Conservation (phyloP, 2,797 vertebrate species). For the Rallus crepitans region DNA sequence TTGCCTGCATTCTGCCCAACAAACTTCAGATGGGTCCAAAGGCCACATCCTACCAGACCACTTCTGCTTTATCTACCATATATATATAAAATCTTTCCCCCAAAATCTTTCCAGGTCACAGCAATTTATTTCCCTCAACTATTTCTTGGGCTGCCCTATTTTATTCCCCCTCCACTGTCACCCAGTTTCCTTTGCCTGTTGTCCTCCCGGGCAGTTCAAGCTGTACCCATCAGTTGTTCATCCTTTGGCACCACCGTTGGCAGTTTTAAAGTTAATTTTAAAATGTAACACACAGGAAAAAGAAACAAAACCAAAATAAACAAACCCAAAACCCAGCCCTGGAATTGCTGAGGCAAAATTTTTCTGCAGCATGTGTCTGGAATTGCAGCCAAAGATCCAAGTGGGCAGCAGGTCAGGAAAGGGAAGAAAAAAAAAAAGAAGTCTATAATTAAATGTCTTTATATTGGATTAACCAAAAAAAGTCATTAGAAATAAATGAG, state of each 20-base stretch:
- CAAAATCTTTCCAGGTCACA: neutral
- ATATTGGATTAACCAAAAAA: neutral
- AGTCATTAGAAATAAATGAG: neutral
- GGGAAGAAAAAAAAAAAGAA: neutral
- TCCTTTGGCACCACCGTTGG: neutral
- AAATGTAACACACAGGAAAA: neutral
- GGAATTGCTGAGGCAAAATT: neutral
- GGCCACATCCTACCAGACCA: too few species aligned
- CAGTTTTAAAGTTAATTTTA: neutral
- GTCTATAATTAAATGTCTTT: neutral
- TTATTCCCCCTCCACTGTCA: neutral
- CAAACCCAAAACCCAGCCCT: neutral
- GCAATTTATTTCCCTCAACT: neutral
- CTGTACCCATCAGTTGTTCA: accelerated
- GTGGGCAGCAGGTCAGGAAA: neutral
- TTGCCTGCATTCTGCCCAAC: neutral
- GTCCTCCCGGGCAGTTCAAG: neutral
- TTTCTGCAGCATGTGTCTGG: neutral
- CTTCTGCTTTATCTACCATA: neutral
- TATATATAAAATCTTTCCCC: neutral
- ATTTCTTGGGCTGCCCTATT: neutral
- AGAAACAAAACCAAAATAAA: too few species aligned
- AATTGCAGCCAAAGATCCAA: neutral
- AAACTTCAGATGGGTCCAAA: neutral
- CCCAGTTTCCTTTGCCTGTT: neutral